Evolutionary conservation across 2,888 invertebrate species (phyloP).

Genomic region (Smittia sp.): DNA sequence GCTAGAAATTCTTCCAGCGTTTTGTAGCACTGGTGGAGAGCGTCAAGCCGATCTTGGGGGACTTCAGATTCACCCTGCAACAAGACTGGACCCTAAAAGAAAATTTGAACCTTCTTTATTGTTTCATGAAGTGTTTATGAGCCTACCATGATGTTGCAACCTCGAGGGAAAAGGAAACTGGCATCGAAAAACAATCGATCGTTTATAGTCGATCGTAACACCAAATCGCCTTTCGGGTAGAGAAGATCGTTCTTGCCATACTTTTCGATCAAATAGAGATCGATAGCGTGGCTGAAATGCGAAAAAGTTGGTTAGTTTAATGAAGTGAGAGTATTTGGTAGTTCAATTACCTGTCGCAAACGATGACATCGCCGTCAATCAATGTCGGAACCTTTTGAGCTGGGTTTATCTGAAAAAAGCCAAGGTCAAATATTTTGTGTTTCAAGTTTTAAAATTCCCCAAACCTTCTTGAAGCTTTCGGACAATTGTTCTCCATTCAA

Average conservation of each 20-base stretch:
- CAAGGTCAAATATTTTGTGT: background rate
- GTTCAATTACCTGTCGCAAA: slow-evolving; percentile 30
- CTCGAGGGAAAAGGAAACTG: slow-evolving; percentile 55
- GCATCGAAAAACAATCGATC: slow-evolving; percentile 59
- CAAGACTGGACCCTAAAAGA: background rate
- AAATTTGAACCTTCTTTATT: background rate
- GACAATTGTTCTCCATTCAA: background rate
- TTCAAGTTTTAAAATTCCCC: background rate
- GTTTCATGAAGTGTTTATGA: background rate
- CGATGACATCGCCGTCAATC: slow-evolving; percentile 15
- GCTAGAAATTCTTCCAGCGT: background rate
- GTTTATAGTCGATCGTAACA: slow-evolving; percentile 56
- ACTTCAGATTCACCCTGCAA: background rate
- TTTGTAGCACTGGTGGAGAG: background rate
- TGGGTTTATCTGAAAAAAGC: slow-evolving; percentile 19
- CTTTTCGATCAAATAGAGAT: slow-evolving; percentile 51
- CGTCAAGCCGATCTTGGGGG: background rate
- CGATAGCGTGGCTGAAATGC: slow-evolving; percentile 51
- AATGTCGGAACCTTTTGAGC: slow-evolving; percentile 2
- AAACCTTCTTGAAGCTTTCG: slow-evolving; percentile 18
- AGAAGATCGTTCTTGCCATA: slow-evolving; percentile 50
- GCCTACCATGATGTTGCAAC: slow-evolving; percentile 53
- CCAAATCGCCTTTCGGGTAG: slow-evolving; percentile 56
- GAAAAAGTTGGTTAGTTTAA: background rate
- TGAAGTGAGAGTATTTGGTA: too few species aligned